A percentile compares a stretch with the other conserved stretches of the same genome.
phyloP scores from a whole-genome alignment of 2,113 vertebrate genomes.

The Burhinus bistriatus region DNA sequence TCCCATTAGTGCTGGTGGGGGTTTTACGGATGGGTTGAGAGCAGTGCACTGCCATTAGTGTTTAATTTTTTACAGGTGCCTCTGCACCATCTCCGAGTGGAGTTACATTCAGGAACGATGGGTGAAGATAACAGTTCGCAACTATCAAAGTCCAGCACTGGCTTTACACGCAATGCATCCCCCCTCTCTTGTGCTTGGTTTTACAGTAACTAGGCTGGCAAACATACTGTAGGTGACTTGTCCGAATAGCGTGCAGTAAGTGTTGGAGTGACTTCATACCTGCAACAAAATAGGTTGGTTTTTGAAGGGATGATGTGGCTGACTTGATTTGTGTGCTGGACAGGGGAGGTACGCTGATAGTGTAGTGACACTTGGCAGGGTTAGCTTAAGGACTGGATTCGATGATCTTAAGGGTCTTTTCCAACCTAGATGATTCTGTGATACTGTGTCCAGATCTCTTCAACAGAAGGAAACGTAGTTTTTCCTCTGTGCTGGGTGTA shows the following conservation, averaged over 20 bases:
- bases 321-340: not conserved
- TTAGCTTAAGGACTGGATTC: not conserved
- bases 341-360: not conserved
- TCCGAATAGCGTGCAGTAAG: not conserved
- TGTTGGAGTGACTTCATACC: not conserved
- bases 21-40: not conserved
- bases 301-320: not conserved
- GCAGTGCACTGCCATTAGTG: not conserved
- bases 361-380: not conserved
- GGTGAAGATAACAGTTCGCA: not conserved
- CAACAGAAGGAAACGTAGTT: not conserved
- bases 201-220: slow-evolving; percentile 22
- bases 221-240: accelerated
- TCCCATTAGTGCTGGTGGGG: not conserved
- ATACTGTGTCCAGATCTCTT: not conserved
- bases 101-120: not conserved
- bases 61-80: slow-evolving; percentile 42
- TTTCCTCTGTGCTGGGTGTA: not conserved
- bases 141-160: not conserved
- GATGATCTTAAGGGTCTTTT: not conserved
- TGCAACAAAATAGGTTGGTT: not conserved
- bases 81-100: not conserved
- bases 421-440: not conserved
- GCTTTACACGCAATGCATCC: not conserved
- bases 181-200: not conserved